Conservation (phyloP, 2,797 vertebrate species). For the Uromys caudimaculatus region DNA sequence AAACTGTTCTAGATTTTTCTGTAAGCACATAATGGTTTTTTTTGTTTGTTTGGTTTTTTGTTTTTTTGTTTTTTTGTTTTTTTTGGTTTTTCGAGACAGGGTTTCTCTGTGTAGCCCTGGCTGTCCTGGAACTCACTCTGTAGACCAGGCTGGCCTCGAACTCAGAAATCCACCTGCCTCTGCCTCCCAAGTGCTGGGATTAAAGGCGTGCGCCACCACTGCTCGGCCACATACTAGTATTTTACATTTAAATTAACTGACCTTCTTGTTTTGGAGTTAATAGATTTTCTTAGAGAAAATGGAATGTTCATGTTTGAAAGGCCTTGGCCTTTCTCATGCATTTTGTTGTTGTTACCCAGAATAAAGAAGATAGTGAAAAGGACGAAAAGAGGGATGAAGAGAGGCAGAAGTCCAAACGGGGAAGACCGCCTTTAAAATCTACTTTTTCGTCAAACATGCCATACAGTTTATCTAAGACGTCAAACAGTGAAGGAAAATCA, state of each 20-base stretch:
- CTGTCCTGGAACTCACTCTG: no score
- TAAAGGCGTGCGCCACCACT: no score
- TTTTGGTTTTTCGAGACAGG: no score
- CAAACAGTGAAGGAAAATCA: conserved; percentile 90
- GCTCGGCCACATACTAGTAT: conserved; percentile 10
- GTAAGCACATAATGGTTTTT: no score
- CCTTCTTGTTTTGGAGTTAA: background rate
- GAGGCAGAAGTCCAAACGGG: conserved; percentile 91
- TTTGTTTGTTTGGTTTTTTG: no score
- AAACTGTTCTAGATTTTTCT: conserved; percentile 12
- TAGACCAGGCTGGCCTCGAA: no score
- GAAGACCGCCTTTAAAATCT: conserved; percentile 94
- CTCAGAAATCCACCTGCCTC: no score
- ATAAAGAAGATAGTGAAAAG: conserved; percentile 93
- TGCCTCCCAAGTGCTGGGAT: no score
- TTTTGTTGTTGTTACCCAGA: conserved; percentile 85
- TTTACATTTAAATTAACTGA: conserved; percentile 34
- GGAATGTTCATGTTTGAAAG: conserved; percentile 49
- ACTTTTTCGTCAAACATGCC: conserved; percentile 88
- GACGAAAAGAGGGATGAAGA: conserved; percentile 92
- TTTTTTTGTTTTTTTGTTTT: no score
- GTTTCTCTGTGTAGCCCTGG: no score
- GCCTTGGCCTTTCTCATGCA: background rate
- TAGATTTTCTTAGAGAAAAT: conserved; percentile 40
- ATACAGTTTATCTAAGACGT: conserved; percentile 90